Conservation (phyloP, 2,113 vertebrate species). For the Apaloderma vittatum region DNA sequence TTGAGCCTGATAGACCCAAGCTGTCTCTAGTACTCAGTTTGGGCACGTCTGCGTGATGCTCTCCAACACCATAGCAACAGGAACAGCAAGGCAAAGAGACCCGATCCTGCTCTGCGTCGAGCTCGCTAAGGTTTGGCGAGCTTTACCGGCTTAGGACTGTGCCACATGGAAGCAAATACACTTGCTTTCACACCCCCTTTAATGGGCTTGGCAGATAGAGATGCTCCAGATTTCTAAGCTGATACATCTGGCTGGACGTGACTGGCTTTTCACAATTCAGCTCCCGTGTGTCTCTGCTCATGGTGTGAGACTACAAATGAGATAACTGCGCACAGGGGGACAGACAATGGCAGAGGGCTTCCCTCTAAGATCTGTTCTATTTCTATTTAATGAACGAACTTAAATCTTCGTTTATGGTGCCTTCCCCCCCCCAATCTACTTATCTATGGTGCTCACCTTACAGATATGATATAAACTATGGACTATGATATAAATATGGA, state of each 20-base stretch:
- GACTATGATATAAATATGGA: fast-evolving
- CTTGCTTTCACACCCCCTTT: background rate
- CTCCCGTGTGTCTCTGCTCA: fast-evolving
- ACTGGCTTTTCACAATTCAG: background rate
- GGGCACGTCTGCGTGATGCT: background rate
- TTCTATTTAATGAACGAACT: background rate
- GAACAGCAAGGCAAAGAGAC: background rate
- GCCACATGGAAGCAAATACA: background rate
- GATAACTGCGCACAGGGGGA: background rate
- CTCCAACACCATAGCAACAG: background rate
- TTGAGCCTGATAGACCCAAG: conserved; percentile 26
- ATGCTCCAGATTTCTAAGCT: background rate
- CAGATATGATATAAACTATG: no score
- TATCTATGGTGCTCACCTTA: background rate
- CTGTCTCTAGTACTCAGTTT: background rate
- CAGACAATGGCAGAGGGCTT: background rate
- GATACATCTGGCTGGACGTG: background rate
- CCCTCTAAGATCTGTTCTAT: background rate
- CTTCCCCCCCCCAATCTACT: fast-evolving
- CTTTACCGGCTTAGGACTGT: background rate
- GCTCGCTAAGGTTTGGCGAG: background rate
- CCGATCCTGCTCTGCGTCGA: background rate
- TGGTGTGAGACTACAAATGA: fast-evolving
- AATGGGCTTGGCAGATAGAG: background rate
- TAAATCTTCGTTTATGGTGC: background rate